phyloP scores from a whole-genome alignment of 2,888 invertebrate genomes.

The Meganola albula region DNA sequence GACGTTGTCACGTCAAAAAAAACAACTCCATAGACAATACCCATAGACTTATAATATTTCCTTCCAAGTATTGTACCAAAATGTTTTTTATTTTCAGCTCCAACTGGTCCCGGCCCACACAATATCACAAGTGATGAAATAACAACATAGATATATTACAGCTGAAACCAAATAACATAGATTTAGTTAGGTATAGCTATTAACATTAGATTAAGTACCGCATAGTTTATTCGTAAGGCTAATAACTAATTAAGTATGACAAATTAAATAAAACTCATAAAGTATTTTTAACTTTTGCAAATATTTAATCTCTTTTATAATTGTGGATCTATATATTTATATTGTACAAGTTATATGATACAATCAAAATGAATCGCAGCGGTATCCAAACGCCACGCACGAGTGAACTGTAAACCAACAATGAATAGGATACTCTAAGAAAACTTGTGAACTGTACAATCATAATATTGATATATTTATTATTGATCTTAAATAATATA shows the following conservation, averaged over 20 bases:
- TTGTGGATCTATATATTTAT: slow-evolving; percentile 79
- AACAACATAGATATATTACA: slow-evolving; percentile 30
- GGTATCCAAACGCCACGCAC: slow-evolving; percentile 46
- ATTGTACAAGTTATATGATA: slow-evolving; percentile 77
- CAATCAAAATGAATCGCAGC: slow-evolving; percentile 66
- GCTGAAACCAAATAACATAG: slow-evolving; percentile 45
- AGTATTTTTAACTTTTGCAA: slow-evolving; percentile 75
- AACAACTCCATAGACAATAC: too few relatives aligned
- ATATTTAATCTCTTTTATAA: slow-evolving; percentile 79
- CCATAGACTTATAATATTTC: too few relatives aligned
- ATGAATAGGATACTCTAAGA: slow-evolving; percentile 49
- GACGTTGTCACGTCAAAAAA: too few relatives aligned
- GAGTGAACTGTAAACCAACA: slow-evolving; percentile 52
- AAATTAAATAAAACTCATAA: slow-evolving; percentile 56
- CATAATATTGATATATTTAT: slow-evolving; percentile 58
- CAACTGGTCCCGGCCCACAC: slow-evolving; percentile 80
- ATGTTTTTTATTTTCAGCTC: slow-evolving; percentile 43
- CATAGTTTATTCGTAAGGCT: slow-evolving; percentile 38
- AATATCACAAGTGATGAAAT: slow-evolving; percentile 53
- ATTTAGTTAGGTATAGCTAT: slow-evolving; percentile 30
- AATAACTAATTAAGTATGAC: slow-evolving; percentile 43
- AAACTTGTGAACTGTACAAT: slow-evolving; percentile 65
- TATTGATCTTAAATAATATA: slow-evolving; percentile 69
- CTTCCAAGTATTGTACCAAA: too few relatives aligned
- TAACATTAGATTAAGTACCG: slow-evolving; percentile 36